Evolutionary conservation across 2,797 vertebrate genomes (phyloP).

Genomic region (Enteromius treurensis): DNA sequence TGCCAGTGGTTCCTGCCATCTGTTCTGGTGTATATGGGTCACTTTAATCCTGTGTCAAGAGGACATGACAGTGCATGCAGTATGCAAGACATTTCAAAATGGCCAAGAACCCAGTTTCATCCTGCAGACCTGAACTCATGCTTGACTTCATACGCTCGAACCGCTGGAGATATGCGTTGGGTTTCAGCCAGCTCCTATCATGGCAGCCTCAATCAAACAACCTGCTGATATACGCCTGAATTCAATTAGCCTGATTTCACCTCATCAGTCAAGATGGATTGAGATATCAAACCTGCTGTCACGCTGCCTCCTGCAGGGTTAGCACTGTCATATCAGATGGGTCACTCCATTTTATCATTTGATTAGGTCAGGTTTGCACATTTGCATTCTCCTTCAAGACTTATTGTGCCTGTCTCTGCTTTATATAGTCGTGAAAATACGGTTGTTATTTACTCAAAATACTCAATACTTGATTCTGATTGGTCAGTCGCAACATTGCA

Average conservation of each 20-base stretch:
- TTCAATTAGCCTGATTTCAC: constrained; percentile 55
- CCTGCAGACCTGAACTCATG: not conserved
- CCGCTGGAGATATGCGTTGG: not conserved
- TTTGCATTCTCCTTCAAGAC: not conserved
- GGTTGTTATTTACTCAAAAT: not conserved
- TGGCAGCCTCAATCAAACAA: not conserved
- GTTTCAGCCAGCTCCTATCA: constrained; percentile 7
- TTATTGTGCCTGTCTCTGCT: not conserved
- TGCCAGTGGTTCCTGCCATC: constrained; percentile 38
- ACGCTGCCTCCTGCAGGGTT: constrained; percentile 6
- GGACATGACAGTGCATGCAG: not conserved
- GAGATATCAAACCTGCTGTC: constrained; percentile 35
- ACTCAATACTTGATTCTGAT: not conserved
- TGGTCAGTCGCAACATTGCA: not conserved
- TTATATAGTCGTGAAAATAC: not conserved
- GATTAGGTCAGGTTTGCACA: constrained; percentile 2
- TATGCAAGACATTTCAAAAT: constrained; percentile 1
- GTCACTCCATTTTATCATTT: constrained; percentile 31
- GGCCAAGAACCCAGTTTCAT: not conserved
- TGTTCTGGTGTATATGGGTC: constrained; percentile 29
- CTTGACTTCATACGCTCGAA: not conserved
- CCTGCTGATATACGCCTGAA: constrained; percentile 47
- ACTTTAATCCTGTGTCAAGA: constrained; percentile 36
- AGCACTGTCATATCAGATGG: constrained; percentile 18
- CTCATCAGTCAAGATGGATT: constrained; percentile 51